phyloP scores from a whole-genome alignment of 2,113 vertebrate genomes.

The Isichthys henryi region DNA sequence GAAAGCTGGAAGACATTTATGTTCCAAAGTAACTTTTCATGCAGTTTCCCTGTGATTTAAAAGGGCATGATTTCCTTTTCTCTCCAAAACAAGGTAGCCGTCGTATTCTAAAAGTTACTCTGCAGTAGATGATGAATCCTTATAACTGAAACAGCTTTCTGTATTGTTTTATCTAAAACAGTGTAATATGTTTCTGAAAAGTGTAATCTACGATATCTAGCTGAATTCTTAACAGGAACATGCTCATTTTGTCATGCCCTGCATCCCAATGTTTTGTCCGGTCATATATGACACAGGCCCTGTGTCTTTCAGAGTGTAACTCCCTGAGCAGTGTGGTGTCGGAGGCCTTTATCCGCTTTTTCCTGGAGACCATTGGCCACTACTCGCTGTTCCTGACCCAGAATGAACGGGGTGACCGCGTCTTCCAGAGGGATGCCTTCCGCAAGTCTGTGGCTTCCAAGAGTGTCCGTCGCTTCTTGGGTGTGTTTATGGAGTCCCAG shows the following conservation, averaged over 20 bases:
- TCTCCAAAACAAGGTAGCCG: background rate
- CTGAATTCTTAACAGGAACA: background rate
- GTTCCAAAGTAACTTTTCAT: background rate
- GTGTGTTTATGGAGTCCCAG: slow-evolving; percentile 99
- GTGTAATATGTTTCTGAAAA: background rate
- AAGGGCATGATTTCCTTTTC: background rate
- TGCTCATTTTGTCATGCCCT: background rate
- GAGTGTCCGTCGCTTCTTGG: slow-evolving; percentile 93
- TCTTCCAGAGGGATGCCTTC: slow-evolving; percentile 92
- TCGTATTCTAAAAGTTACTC: background rate
- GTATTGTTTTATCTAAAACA: background rate
- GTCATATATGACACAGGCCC: background rate
- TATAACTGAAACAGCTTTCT: background rate
- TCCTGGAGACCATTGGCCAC: slow-evolving; percentile 94
- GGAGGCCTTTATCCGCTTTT: slow-evolving; percentile 96
- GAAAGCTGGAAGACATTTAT: background rate
- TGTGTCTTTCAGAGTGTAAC: slow-evolving; percentile 74
- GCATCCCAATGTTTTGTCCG: background rate
- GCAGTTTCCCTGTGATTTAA: background rate
- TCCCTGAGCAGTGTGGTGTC: slow-evolving; percentile 91
- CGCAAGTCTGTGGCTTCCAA: slow-evolving; percentile 97
- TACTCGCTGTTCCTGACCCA: slow-evolving; percentile 93
- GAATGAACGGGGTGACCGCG: slow-evolving; percentile 82
- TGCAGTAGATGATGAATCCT: background rate
- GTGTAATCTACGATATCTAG: background rate